Conservation (phyloP, 2,888 invertebrate genomes). For the Apodemia zela region DNA sequence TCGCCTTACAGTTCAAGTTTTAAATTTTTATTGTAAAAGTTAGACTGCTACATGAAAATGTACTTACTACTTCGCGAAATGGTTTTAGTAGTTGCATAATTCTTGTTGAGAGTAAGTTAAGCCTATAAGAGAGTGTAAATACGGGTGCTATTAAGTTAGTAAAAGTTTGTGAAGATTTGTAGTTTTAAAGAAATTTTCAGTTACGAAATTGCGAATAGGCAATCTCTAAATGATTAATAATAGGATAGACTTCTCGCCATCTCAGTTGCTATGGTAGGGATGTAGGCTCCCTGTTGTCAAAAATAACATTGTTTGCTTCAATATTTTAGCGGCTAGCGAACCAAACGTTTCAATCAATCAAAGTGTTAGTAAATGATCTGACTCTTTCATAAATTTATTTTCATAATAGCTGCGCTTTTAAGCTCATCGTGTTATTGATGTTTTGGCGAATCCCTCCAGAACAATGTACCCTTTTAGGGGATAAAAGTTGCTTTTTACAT, state of each 20-base stretch:
- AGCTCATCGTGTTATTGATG: not conserved
- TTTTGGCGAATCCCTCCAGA: not conserved
- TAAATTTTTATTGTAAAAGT: slow-evolving; percentile 6
- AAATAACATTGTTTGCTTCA: not conserved
- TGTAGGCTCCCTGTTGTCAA: no score
- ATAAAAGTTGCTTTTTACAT: no score
- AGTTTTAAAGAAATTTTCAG: no score
- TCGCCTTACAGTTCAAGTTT: not conserved
- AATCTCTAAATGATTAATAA: no score
- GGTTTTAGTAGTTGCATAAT: slow-evolving; percentile 8
- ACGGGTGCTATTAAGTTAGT: not conserved
- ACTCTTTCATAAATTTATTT: not conserved
- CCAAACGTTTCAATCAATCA: not conserved
- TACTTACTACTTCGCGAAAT: slow-evolving; percentile 6
- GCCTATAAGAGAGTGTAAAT: slow-evolving; percentile 11
- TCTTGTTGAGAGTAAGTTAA: not conserved
- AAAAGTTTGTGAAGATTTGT: not conserved
- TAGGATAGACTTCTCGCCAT: no score
- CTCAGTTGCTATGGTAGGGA: not conserved
- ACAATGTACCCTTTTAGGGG: no score
- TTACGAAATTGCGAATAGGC: no score
- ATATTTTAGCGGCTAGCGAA: not conserved
- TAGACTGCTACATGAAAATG: slow-evolving; percentile 2
- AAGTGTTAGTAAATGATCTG: not conserved
- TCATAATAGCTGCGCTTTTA: not conserved